Evolutionary conservation across 2,797 vertebrate genomes (phyloP).

Genomic region (Todus mexicanus): DNA sequence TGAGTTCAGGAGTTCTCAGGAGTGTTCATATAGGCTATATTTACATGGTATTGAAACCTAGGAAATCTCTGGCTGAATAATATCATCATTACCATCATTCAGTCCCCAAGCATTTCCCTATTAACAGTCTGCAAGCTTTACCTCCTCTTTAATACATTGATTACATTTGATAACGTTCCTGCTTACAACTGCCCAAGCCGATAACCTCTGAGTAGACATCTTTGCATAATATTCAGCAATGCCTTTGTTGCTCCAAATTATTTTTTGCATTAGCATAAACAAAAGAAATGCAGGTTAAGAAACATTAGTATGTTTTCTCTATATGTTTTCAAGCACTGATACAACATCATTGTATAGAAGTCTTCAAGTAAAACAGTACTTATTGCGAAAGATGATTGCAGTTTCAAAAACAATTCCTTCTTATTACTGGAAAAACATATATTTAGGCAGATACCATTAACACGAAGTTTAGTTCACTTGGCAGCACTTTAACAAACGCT

Average conservation of each 20-base stretch:
- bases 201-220: not conserved
- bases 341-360: slow-evolving; percentile 57
- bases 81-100: not conserved
- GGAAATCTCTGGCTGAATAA: not conserved
- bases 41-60: not conserved
- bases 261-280: slow-evolving; percentile 32
- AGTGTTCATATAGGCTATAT: not conserved
- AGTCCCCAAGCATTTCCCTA: not conserved
- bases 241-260: not conserved
- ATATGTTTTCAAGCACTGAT: slow-evolving; percentile 60
- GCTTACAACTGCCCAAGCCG: not conserved
- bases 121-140: not conserved
- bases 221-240: not conserved
- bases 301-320: slow-evolving; percentile 7
- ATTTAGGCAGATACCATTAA: slow-evolving; percentile 86
- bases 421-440: slow-evolving; percentile 88
- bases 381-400: slow-evolving; percentile 81
- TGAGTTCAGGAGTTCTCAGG: not conserved
- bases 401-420: slow-evolving; percentile 85
- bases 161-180: not conserved
- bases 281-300: slow-evolving; percentile 36
- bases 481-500: slow-evolving; percentile 61
- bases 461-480: slow-evolving; percentile 88
- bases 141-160: not conserved
- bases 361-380: slow-evolving; percentile 69